phyloP scores from a whole-genome alignment of 2,888 invertebrate species.

The Parnassius smintheus region DNA sequence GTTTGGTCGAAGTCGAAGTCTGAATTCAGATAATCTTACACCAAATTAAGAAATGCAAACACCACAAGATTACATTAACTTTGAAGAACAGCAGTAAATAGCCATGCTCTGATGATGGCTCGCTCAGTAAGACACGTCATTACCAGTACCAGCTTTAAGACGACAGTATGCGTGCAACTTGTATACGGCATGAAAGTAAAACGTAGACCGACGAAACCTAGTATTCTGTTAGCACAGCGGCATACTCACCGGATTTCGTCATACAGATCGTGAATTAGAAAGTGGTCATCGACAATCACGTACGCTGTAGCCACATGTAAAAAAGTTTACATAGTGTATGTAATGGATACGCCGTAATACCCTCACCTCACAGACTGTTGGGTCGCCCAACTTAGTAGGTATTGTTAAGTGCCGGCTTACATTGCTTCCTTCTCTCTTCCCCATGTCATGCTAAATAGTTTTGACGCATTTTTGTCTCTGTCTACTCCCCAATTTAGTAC shows the following conservation, averaged over 20 bases:
- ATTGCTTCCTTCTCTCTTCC: conserved; percentile 54
- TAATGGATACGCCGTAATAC: conserved; percentile 64
- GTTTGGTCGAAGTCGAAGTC: conserved; percentile 28
- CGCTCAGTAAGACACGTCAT: no score
- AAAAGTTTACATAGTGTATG: conserved; percentile 40
- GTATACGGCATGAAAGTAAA: conserved; percentile 16
- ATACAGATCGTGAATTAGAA: conserved; percentile 53
- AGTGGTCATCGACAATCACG: conserved; percentile 61
- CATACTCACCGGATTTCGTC: conserved; percentile 28
- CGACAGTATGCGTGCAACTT: background rate
- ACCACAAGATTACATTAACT: conserved; percentile 4
- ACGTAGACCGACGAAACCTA: conserved; percentile 22
- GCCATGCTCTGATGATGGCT: no score
- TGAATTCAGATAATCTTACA: conserved; percentile 32
- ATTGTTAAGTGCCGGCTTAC: conserved; percentile 62
- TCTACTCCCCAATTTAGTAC: conserved; percentile 74
- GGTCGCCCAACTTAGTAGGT: conserved; percentile 26
- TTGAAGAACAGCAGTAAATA: background rate
- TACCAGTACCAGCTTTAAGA: background rate
- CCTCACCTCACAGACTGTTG: conserved; percentile 53
- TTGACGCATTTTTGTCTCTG: conserved; percentile 62
- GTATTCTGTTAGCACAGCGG: conserved; percentile 20
- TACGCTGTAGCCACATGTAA: conserved; percentile 31
- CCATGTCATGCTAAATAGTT: conserved; percentile 45
- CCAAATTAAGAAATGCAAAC: conserved; percentile 10